phyloP scores from a whole-genome alignment of 2,113 vertebrate species.

The Callorhinus ursinus region DNA sequence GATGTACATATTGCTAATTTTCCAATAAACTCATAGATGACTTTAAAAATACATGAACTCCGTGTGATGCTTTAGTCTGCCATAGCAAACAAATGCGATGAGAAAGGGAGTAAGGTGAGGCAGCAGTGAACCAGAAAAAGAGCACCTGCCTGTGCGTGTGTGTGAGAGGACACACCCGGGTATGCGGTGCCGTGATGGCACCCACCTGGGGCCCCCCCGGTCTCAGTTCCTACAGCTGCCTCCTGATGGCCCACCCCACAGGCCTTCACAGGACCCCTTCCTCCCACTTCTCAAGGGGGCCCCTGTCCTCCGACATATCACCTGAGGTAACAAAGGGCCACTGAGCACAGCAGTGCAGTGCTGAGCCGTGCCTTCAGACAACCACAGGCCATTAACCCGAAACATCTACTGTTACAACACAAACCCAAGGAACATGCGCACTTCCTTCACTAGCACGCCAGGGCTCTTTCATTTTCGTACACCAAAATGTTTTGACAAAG shows the following conservation, averaged over 20 bases:
- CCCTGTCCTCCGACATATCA: neutral
- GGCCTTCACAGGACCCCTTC: neutral
- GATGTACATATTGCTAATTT: slow-evolving; percentile 74
- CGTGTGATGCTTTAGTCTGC: neutral
- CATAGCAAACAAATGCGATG: neutral
- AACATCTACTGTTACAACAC: rapidly evolving
- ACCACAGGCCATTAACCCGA: neutral
- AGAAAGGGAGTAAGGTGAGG: neutral
- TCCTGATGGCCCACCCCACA: neutral
- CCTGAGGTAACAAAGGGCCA: neutral
- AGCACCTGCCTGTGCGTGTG: neutral
- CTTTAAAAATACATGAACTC: slow-evolving; percentile 54
- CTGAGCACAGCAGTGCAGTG: neutral
- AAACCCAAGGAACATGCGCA: neutral
- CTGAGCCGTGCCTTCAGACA: neutral
- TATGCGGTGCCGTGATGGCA: neutral
- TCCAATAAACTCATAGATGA: slow-evolving; percentile 82
- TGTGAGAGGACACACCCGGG: rapidly evolving
- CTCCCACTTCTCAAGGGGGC: neutral
- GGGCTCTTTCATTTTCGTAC: neutral
- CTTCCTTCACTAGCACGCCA: neutral
- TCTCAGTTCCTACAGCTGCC: neutral
- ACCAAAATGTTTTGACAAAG: neutral
- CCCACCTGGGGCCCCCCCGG: neutral
- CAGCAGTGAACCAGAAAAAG: neutral